Evolutionary conservation across 2,888 invertebrate species (phyloP), one percentile per base, ranked within the genome.

Genomic region (Azorinus chamasolen): DNA sequence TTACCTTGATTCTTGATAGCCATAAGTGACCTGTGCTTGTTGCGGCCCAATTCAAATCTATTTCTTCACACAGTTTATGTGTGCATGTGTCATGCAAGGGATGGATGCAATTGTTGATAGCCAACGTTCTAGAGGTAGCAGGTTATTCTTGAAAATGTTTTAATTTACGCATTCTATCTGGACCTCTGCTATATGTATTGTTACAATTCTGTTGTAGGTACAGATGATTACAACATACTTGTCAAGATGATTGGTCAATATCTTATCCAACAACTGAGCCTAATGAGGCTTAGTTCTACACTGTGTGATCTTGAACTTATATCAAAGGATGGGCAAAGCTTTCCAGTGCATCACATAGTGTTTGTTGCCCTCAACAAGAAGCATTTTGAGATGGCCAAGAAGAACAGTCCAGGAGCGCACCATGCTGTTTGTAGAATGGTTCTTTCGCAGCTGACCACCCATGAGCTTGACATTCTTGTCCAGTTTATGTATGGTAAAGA

Each of bases 281-380:
- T 66, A 18, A 55, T 85, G 62, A 58, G 76, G 24, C 24, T 37
- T 24, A 54, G 71, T 37, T 53, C 65, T 25, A 54, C 63, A 8
- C 51, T 74, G 10, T 85, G 85, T 73, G 85, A 85, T 62, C 77
- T 85, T 18, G 76, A 80, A 59, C 77, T 85, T 1, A 51, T 83
- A 14, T 65, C 83, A 12, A 45, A 51, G 0, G 83, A 83, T 63
- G 68, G 77, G 6, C 41, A 27, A 39, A 64, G 37, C 22, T 64
- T 69, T 25, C 46, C 62, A 22, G 59, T 85, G 16, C 85, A 85
- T 43, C 71, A 80, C 41, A 43, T 70, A 48, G 77, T 85, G n/a
- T 78, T 83, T 57, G 59, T 73, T 14, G 80, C 85, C 14, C 62
- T 83, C 22, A 79, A 76, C 64, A 70, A 64, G 48, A 63, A 59